Evolutionary conservation across 2,888 invertebrate genomes (phyloP).

Genomic region (Hedychridium roseum): DNA sequence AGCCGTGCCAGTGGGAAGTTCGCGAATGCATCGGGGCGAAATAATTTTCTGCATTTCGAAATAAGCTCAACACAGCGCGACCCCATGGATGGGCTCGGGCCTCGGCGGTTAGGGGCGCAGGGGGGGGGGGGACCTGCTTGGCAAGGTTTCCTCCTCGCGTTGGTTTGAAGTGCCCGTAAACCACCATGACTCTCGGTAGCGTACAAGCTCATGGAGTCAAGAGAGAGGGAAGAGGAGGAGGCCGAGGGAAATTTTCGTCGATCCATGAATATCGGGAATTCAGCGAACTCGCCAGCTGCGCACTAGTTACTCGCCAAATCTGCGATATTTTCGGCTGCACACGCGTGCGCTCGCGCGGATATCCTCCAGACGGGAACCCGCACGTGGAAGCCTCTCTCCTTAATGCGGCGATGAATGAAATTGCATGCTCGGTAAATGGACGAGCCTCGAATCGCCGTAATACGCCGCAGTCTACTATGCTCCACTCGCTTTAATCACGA

Average conservation of each 20-base stretch:
- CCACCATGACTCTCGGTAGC: conserved; percentile 20
- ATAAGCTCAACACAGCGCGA: conserved; percentile 30
- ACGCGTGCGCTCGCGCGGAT: too few species aligned
- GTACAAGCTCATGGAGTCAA: conserved; percentile 20
- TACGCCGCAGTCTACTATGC: not conserved
- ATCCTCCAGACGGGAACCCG: too few species aligned
- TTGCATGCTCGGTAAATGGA: too few species aligned
- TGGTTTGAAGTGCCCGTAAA: conserved; percentile 36
- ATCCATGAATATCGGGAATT: conserved; percentile 43
- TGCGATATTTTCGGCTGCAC: conserved; percentile 19
- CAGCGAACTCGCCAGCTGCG: conserved; percentile 40
- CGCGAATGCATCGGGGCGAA: conserved; percentile 35
- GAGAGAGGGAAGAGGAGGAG: too few species aligned
- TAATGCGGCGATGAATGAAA: conserved; percentile 8
- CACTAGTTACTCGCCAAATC: conserved; percentile 37
- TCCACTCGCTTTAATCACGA: not conserved
- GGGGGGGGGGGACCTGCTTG: conserved; percentile 22
- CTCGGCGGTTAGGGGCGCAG: conserved; percentile 6
- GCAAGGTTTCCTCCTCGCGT: conserved; percentile 33
- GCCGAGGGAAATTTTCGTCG: conserved; percentile 44
- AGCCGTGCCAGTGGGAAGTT: conserved; percentile 48
- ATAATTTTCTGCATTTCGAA: conserved; percentile 48
- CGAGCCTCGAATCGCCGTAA: not conserved
- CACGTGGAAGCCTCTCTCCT: conserved; percentile 5
- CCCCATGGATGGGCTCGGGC: conserved; percentile 11